phyloP scores from a whole-genome alignment of 64 coral and sea anemone species.

The Platygyra sinensis region DNA sequence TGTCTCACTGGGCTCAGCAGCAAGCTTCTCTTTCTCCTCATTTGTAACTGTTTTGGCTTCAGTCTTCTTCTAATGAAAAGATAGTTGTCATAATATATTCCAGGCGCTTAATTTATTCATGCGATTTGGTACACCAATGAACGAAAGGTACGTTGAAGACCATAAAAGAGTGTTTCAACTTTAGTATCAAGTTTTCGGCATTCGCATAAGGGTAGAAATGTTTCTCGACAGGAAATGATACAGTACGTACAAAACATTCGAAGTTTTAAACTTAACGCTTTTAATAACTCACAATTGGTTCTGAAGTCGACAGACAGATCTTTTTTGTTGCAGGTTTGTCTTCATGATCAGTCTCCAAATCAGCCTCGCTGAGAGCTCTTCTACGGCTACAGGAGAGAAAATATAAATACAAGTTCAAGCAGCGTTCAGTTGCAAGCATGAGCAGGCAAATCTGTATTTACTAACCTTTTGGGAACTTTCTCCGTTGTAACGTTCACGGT shows the following conservation, averaged over 20 bases:
- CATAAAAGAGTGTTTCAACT: too few relatives aligned
- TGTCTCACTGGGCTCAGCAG: not conserved
- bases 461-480: not conserved
- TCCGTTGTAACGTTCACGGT: not conserved
- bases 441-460: not conserved
- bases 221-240: too few relatives aligned
- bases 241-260: too few relatives aligned
- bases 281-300: slow-evolving; percentile 14
- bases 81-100: not conserved
- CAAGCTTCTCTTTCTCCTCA: not conserved
- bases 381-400: not conserved
- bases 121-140: not conserved
- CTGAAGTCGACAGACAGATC: not conserved
- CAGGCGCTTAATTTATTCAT: not conserved
- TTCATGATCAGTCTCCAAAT: not conserved
- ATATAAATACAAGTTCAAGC: not conserved
- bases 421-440: not conserved
- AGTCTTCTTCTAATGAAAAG: not conserved
- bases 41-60: not conserved
- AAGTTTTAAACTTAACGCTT: too few relatives aligned
- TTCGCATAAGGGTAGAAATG: too few relatives aligned
- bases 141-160: too few relatives aligned
- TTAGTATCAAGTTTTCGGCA: too few relatives aligned
- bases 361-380: not conserved
- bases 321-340: not conserved